Conservation (phyloP, 2,888 invertebrate species). For the Rugalucina vietnamica region DNA sequence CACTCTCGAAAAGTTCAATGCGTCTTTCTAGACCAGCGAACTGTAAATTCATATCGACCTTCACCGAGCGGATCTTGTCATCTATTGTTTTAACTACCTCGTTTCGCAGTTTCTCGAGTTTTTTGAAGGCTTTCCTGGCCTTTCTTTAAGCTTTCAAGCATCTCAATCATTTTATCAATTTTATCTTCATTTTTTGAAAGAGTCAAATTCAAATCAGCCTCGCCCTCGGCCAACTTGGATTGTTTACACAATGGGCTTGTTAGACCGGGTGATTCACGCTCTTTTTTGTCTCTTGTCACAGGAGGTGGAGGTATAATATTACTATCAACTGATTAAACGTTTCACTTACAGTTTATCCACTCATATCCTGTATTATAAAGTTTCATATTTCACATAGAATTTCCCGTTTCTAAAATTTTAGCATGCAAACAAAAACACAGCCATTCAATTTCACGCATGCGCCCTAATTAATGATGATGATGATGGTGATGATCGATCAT, state of each 20-base stretch:
- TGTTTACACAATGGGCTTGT: constrained; percentile 1
- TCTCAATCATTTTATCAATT: background rate
- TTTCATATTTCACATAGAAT: no score
- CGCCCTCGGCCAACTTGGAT: background rate
- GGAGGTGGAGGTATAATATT: background rate
- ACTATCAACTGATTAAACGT: background rate
- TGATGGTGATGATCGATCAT: no score
- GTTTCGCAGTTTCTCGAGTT: background rate
- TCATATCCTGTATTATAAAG: no score
- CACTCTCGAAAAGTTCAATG: background rate
- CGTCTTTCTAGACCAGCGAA: background rate
- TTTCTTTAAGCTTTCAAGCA: background rate
- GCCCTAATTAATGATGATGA: no score
- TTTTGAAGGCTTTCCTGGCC: background rate
- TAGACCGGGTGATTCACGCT: background rate
- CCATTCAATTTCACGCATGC: no score
- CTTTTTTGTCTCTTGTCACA: background rate
- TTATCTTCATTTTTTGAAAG: background rate
- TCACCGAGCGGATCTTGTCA: background rate
- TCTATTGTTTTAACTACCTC: background rate
- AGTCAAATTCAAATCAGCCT: background rate
- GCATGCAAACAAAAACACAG: no score
- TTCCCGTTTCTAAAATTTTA: no score
- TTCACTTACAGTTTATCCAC: background rate
- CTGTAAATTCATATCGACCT: background rate